Conservation (phyloP, 2,113 vertebrate species). For the Callocephalon fimbriatum region DNA sequence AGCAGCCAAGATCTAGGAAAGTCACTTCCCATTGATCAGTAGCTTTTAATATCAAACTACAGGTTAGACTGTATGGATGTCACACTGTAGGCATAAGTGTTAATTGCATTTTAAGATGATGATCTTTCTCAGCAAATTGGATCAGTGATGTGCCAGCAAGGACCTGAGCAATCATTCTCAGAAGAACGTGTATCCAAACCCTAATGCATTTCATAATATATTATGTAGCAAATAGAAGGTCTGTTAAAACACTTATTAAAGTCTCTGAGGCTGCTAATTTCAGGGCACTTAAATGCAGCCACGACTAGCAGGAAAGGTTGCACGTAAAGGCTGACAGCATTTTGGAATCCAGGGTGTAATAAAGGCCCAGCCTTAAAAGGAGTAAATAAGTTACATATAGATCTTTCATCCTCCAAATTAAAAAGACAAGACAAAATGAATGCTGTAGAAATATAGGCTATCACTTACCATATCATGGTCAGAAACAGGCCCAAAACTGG, state of each 20-base stretch:
- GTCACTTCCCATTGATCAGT: constrained; percentile 52
- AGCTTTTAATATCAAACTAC: constrained; percentile 53
- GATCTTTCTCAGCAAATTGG: constrained; percentile 44
- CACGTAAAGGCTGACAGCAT: neutral
- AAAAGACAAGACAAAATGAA: constrained; percentile 20
- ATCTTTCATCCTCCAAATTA: neutral
- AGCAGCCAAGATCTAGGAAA: constrained; percentile 48
- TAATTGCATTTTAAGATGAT: constrained; percentile 60
- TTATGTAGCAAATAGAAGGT: constrained; percentile 30
- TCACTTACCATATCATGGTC: constrained; percentile 98
- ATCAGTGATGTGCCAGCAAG: constrained; percentile 31
- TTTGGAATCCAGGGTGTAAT: neutral
- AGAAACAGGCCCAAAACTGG: constrained; percentile 97
- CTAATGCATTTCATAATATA: constrained; percentile 8
- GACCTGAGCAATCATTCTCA: constrained; percentile 5
- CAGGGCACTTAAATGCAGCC: constrained; percentile 2
- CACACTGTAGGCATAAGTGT: constrained; percentile 14
- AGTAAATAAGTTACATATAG: neutral
- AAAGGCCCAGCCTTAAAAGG: neutral
- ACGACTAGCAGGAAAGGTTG: neutral
- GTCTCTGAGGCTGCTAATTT: constrained; percentile 19
- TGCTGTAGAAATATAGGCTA: neutral
- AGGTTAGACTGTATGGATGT: constrained; percentile 37
- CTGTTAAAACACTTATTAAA: constrained; percentile 46
- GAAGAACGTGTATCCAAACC: constrained; percentile 2